Evolutionary conservation across 2,113 vertebrate species (phyloP).

Genomic region (Sphyrna mokarran): DNA sequence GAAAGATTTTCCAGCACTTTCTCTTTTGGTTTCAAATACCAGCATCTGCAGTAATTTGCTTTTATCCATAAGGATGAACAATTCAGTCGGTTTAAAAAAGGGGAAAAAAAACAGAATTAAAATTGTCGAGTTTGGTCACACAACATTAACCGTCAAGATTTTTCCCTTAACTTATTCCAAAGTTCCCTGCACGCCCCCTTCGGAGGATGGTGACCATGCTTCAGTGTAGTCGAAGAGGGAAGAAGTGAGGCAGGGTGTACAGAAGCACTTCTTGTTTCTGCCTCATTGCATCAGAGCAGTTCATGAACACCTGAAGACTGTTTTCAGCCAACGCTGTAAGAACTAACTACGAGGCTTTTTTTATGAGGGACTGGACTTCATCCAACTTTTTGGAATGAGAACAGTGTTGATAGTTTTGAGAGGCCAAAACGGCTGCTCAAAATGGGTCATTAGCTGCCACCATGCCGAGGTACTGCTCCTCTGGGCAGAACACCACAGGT

Average conservation of each 20-base stretch:
- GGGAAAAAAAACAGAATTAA: not conserved
- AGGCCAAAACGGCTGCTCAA: constrained; percentile 25
- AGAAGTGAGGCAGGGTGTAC: not conserved
- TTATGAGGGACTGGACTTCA: not conserved
- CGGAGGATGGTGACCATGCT: not conserved
- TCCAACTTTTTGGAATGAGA: constrained; percentile 27
- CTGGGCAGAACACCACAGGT: not conserved
- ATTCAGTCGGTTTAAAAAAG: not conserved
- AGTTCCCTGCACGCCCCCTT: not conserved
- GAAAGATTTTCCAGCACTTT: no score
- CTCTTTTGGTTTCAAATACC: no score
- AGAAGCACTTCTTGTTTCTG: constrained; percentile 22
- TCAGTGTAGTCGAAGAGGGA: not conserved
- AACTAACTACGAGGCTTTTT: not conserved
- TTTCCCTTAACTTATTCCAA: not conserved
- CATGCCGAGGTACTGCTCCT: not conserved
- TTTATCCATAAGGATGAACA: not conserved
- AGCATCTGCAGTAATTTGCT: no score
- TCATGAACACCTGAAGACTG: not conserved
- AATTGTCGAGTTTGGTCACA: not conserved
- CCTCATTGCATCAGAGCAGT: not conserved
- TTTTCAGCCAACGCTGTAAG: not conserved
- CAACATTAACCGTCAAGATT: not conserved
- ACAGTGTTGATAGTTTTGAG: constrained; percentile 23
- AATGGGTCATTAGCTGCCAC: constrained; percentile 19